Evolutionary conservation across 2,888 invertebrate genomes (phyloP).

Genomic region (Amphipyra berbera): DNA sequence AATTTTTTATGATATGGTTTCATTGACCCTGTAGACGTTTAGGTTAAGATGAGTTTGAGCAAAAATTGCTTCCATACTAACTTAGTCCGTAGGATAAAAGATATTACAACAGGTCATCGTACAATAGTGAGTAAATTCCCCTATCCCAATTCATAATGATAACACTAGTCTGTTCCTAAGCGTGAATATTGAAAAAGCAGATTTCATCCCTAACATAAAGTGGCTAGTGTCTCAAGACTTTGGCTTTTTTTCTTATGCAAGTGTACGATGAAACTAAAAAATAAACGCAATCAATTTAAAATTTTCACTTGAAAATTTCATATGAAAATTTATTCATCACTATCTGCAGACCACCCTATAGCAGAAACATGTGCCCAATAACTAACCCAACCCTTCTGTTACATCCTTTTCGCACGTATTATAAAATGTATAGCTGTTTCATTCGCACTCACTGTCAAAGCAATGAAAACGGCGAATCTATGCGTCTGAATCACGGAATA

Average conservation of each 20-base stretch:
- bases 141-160: no score
- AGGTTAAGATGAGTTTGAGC: no score
- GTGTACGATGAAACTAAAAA: neutral
- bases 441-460: constrained; percentile 80
- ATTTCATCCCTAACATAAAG: no score
- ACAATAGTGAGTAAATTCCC: no score
- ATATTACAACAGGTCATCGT: no score
- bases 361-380: constrained; percentile 79
- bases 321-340: constrained; percentile 74
- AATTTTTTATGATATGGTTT: constrained; percentile 1
- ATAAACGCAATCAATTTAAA: constrained; percentile 35
- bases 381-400: constrained; percentile 81
- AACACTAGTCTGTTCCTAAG: no score
- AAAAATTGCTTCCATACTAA: no score
- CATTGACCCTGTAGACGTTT: neutral
- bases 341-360: constrained; percentile 70
- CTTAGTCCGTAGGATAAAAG: no score
- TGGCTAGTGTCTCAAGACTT: no score
- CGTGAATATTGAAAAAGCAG: no score
- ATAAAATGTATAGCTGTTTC: constrained; percentile 66
- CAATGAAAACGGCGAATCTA: constrained; percentile 88
- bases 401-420: constrained; percentile 71
- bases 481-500: constrained; percentile 85
- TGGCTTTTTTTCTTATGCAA: no score
- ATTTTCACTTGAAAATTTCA: constrained; percentile 44